Evolutionary conservation across 2,113 vertebrate species (phyloP).

Genomic region (Eubucco bourcierii): DNA sequence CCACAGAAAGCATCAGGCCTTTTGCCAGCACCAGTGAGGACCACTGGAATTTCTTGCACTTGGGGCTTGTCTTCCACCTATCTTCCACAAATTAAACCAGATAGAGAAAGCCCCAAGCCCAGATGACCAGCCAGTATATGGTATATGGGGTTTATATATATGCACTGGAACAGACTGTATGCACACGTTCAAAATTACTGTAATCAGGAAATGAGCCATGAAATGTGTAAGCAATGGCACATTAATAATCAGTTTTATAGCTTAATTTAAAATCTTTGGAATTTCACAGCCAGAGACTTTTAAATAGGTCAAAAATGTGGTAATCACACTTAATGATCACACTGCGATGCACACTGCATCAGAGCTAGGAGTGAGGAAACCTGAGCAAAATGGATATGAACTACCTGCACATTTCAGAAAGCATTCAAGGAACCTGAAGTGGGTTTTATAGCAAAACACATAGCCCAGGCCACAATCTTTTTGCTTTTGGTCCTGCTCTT

Average conservation of each 20-base stretch:
- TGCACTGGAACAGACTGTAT: background rate
- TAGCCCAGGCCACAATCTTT: background rate
- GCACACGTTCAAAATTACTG: background rate
- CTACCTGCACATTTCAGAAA: background rate
- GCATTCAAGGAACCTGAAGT: background rate
- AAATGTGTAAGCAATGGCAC: background rate
- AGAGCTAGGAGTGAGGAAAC: slow-evolving; percentile 20
- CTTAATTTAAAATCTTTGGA: slow-evolving; percentile 54
- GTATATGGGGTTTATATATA: background rate
- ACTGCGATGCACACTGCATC: background rate
- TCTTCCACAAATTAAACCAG: too few relatives aligned
- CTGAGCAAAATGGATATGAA: slow-evolving; percentile 38
- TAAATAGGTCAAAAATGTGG: slow-evolving; percentile 68
- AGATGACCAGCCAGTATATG: background rate
- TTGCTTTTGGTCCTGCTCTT: background rate
- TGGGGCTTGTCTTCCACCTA: background rate
- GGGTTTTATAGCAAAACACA: background rate
- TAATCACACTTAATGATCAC: slow-evolving; percentile 57
- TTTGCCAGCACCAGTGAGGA: background rate
- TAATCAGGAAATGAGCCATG: slow-evolving; percentile 60
- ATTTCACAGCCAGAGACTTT: slow-evolving; percentile 61
- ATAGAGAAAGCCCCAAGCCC: background rate
- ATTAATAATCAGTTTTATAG: slow-evolving; percentile 55
- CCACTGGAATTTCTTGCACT: background rate
- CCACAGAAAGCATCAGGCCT: background rate